These are phyloP conservation scores for Pipistrellus nathusii DNA, from an alignment of 2,797 vertebrate genomes.

Conservation along the genomic window DNA sequence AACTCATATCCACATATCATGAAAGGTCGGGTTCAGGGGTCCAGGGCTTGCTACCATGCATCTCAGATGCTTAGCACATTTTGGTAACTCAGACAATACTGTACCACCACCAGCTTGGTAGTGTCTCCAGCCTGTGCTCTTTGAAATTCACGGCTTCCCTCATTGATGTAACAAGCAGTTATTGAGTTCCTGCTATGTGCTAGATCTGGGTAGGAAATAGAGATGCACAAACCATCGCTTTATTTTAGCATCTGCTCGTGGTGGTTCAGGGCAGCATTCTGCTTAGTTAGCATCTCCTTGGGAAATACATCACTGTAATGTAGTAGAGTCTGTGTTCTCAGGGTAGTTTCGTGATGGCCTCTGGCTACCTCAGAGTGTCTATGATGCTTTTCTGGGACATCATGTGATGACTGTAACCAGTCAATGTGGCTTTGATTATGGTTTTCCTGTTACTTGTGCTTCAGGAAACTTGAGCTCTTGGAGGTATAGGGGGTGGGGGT, in stretches of 20 bases:
- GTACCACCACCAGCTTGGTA: not conserved
- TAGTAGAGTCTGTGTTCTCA: not conserved
- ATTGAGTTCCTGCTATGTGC: not conserved
- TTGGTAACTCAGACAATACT: not conserved
- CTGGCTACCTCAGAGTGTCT: not conserved
- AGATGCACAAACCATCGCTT: not conserved
- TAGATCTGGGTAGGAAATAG: not conserved
- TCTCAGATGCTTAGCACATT: not conserved
- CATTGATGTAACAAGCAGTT: not conserved
- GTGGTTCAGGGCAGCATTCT: not conserved
- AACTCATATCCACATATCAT: not conserved
- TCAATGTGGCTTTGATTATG: slow-evolving; percentile 29
- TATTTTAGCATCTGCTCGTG: not conserved
- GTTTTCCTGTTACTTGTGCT: not conserved
- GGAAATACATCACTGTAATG: not conserved
- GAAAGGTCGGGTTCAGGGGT: not conserved
- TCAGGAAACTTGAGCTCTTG: slow-evolving; percentile 43
- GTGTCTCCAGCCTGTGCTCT: not conserved
- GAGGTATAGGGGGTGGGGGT: not conserved
- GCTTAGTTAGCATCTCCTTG: not conserved
- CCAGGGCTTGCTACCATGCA: not conserved
- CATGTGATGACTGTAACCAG: slow-evolving; percentile 10
- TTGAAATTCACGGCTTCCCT: not conserved
- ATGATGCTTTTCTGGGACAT: slow-evolving; percentile 1
- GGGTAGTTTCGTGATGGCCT: not conserved